Evolutionary conservation across 2,113 vertebrate species (phyloP).

Genomic region (Mesoclemmys tuberculata): DNA sequence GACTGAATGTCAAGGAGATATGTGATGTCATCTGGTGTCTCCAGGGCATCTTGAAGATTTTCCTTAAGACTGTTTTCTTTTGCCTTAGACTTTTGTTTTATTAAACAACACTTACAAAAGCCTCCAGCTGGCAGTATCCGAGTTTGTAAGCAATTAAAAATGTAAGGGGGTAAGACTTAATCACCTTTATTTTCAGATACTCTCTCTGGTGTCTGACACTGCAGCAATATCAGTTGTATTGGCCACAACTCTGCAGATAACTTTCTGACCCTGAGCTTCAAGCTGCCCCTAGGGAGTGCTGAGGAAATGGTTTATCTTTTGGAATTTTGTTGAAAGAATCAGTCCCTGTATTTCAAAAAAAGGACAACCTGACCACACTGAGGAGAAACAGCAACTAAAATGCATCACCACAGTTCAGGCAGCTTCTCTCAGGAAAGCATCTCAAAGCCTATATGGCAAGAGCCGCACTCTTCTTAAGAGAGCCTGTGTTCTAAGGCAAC

Average conservation of each 20-base stretch:
- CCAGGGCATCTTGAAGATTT: neutral
- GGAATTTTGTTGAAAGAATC: neutral
- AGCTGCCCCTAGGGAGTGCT: neutral
- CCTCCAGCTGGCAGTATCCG: neutral
- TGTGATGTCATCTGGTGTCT: neutral
- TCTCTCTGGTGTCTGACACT: neutral
- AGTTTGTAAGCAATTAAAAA: neutral
- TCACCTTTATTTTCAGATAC: neutral
- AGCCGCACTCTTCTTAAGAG: neutral
- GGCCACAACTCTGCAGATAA: neutral
- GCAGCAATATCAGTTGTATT: neutral
- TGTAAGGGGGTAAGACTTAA: neutral
- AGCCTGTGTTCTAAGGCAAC: neutral
- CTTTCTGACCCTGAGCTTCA: neutral
- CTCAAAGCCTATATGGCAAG: neutral
- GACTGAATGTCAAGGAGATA: neutral
- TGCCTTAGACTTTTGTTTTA: neutral
- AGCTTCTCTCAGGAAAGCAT: neutral
- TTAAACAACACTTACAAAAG: neutral
- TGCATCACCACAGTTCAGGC: neutral
- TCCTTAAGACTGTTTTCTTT: neutral
- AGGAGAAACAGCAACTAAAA: neutral
- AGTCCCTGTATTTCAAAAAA: neutral
- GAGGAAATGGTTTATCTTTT: neutral
- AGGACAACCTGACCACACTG: neutral